Conservation (phyloP, 92 coral and sea anemone genomes). For the Zoanthus gigantus region DNA sequence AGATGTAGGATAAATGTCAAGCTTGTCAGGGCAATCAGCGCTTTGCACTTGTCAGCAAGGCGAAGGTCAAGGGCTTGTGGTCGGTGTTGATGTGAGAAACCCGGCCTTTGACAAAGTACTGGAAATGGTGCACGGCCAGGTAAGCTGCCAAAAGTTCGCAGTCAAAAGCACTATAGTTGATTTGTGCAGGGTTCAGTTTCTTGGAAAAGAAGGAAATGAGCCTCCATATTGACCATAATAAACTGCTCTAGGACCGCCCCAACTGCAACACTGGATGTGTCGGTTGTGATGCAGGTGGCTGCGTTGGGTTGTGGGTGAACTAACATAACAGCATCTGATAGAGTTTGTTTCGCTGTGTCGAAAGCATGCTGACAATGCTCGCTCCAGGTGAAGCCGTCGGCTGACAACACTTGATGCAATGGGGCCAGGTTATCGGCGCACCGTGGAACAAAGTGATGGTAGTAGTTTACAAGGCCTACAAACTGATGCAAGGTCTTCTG, state of each 20-base stretch:
- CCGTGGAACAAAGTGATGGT: neutral
- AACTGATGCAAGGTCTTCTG: neutral
- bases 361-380: slow-evolving; percentile 11
- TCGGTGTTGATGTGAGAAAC: too few species aligned
- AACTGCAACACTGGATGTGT: slow-evolving; percentile 27
- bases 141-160: too few species aligned
- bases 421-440: slow-evolving; percentile 18
- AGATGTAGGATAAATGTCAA: slow-evolving; percentile 57
- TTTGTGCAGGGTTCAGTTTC: slow-evolving; percentile 31
- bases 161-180: too few species aligned
- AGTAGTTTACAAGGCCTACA: neutral
- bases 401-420: neutral
- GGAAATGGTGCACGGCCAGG: too few species aligned
- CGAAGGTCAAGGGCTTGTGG: slow-evolving; percentile 4
- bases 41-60: slow-evolving; percentile 55
- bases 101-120: slow-evolving; percentile 41
- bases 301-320: too few species aligned
- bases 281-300: too few species aligned
- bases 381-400: neutral
- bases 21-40: slow-evolving; percentile 56
- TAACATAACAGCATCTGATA: neutral
- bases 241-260: neutral
- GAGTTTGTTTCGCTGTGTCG: slow-evolving; percentile 16
- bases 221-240: slow-evolving; percentile 47
- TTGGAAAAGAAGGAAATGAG: slow-evolving; percentile 32